A percentile compares a stretch with the other conserved stretches of the same genome.
These are phyloP conservation scores for Beroe forskalii DNA, from an alignment of 37 sponge, comb jelly and placozoan species.

Conservation along the genomic window DNA sequence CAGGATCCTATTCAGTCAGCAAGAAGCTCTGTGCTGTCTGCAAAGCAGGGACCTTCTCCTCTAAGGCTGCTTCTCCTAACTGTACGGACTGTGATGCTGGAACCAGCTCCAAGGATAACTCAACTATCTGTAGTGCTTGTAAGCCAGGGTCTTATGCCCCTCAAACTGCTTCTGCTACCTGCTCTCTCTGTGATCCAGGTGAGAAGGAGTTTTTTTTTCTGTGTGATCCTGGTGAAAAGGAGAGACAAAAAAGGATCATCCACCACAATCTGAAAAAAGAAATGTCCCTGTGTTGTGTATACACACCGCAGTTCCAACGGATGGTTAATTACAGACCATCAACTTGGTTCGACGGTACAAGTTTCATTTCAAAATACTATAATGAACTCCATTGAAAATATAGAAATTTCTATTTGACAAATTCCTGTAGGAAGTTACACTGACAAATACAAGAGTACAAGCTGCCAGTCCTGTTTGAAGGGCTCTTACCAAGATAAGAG, in stretches of 20 bases:
- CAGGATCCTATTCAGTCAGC: constrained; percentile 21
- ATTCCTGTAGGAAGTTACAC: not conserved
- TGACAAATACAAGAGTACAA: not conserved
- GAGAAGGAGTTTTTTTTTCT: not conserved
- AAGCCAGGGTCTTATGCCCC: not conserved
- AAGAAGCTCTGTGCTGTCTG: not conserved
- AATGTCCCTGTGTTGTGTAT: too few species aligned
- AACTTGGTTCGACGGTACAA: too few species aligned
- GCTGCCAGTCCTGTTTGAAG: not conserved
- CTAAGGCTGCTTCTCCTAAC: not conserved
- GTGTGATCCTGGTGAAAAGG: too few species aligned
- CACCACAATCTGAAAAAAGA: too few species aligned
- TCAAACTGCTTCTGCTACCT: not conserved
- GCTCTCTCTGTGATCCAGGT: constrained; percentile 29
- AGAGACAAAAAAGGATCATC: too few species aligned
- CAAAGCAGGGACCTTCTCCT: not conserved
- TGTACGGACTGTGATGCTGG: not conserved
- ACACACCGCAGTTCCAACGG: too few species aligned
- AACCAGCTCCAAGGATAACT: not conserved
- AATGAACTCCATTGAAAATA: too few species aligned
- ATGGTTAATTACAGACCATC: too few species aligned
- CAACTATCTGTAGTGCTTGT: constrained; percentile 15
- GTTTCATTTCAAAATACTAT: too few species aligned
- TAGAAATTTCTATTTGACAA: too few species aligned
- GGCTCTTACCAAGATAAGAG: not conserved